These are phyloP conservation scores for Capitulum mitella DNA, from an alignment of 2,888 invertebrate species.

Conservation along the genomic window DNA sequence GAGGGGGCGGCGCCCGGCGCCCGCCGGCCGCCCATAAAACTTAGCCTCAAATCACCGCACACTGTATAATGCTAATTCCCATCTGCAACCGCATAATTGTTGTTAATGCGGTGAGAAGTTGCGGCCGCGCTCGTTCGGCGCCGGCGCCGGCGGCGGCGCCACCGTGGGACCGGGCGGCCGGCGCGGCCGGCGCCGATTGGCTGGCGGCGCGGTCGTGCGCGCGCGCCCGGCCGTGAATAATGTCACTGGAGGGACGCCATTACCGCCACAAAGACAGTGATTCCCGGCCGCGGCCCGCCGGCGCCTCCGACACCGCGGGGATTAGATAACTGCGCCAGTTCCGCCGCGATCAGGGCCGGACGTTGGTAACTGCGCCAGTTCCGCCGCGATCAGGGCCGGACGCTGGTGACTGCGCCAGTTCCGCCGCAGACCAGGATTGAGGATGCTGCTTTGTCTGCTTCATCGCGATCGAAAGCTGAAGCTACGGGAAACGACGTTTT, in stretches of 20 bases:
- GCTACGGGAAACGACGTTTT: too few relatives aligned
- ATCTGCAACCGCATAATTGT: constrained; percentile 7
- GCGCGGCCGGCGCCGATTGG: background rate
- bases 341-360: too few relatives aligned
- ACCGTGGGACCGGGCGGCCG: background rate
- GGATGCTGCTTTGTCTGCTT: too few relatives aligned
- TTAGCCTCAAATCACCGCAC: constrained; percentile 9
- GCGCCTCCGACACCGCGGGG: background rate
- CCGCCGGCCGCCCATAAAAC: background rate
- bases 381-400: too few relatives aligned
- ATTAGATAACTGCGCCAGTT: too few relatives aligned
- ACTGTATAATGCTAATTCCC: constrained; percentile 11
- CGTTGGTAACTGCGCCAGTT: too few relatives aligned
- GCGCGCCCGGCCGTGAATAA: background rate
- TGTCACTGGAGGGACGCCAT: background rate
- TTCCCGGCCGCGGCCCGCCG: background rate
- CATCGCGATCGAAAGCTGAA: too few relatives aligned
- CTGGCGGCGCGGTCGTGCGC: background rate
- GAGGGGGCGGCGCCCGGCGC: background rate
- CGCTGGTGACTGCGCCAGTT: too few relatives aligned
- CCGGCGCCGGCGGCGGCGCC: background rate
- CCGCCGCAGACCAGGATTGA: too few relatives aligned
- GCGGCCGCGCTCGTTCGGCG: background rate
- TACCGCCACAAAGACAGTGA: background rate
- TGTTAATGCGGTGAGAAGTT: constrained; percentile 22